Base-by-base conservation (phyloP, 2,888 invertebrate species). In the Hipparchia sbordonii region DNA sequence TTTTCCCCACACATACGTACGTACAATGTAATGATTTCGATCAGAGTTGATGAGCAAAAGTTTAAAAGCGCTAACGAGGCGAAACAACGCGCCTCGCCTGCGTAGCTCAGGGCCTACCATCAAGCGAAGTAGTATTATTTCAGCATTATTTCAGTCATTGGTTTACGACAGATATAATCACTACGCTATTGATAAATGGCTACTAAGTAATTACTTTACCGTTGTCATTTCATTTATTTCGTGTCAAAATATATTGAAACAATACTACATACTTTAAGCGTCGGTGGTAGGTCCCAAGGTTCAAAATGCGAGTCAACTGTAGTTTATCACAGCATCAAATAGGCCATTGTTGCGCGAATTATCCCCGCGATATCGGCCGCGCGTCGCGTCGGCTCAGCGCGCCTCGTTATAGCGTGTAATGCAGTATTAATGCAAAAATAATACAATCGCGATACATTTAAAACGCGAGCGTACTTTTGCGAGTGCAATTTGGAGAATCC, bases 271-370 rank as follows among this genome's bases (percentile, higher is more conserved):
- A 23, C 23, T 23, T 23, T 23, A 23, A 23, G 23, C 23, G 23
- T 23, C 23, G 23, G 23, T 23, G 23, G 23, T 23, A 23, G 23
- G 23, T 33, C 39, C 9, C 9, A 33, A 23, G 65, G 12, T 52
- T 48, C 65, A 52, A 23, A 71, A 74, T 67, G 74, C 23, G 23
- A 23, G 23, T 23, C 23, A 72, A 70, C 62, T 72, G 62, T 52
- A 71, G 67, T 74, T 77, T 72, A 75, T 77, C 72, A 72, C 63
- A 51, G 60, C 59, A 74, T 77, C 72, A 73, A 73, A 70, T 76
- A 72, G 73, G 33, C 71, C 71, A 73, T 71, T 73, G 73, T 74
- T 60, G 51, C 72, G 67, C 52, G 70, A 72, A 68, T 68, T 75
- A 72, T 61, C 72, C 69, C 63, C 63, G 67, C 67, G 66, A 69